A percentile compares a stretch with the other conserved stretches of the same genome.
phyloP scores from a whole-genome alignment of 2,888 invertebrate genomes.

The Mythimna ferrago region DNA sequence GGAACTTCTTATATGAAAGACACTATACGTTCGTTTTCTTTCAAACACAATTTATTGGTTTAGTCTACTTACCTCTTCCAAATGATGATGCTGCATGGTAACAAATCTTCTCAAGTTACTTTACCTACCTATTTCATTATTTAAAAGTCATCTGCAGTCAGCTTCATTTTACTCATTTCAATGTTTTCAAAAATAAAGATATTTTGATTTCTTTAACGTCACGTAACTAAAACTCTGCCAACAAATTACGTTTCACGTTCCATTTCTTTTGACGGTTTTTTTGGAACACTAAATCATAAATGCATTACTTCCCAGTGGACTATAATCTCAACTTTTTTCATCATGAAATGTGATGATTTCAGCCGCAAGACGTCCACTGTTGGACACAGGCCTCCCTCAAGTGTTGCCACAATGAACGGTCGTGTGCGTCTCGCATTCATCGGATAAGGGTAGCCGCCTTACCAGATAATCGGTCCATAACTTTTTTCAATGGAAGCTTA shows the following conservation, averaged over 20 bases:
- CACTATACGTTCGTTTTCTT: no score
- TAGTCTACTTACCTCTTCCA: no score
- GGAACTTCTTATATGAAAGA: no score
- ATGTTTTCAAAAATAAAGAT: background rate
- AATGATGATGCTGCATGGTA: background rate
- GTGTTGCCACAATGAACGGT: no score
- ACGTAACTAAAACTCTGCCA: constrained; percentile 27
- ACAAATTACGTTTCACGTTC: background rate
- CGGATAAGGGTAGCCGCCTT: no score
- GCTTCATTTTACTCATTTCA: background rate
- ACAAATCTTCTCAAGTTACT: background rate
- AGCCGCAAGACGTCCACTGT: no score
- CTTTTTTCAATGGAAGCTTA: constrained; percentile 1
- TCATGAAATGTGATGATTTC: no score
- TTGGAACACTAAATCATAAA: constrained; percentile 13
- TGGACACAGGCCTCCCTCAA: no score
- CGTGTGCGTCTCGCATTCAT: no score
- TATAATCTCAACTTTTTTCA: constrained; percentile 5
- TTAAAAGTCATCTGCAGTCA: no score
- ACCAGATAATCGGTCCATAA: background rate
- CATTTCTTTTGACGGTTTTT: background rate
- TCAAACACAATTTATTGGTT: no score
- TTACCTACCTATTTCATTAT: background rate
- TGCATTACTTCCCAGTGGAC: constrained; percentile 15
- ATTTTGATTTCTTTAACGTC: constrained; percentile 7